Evolutionary conservation across 2,797 vertebrate genomes (phyloP), one percentile per base, ranked within the genome.

Genomic region (Iguana delicatissima): DNA sequence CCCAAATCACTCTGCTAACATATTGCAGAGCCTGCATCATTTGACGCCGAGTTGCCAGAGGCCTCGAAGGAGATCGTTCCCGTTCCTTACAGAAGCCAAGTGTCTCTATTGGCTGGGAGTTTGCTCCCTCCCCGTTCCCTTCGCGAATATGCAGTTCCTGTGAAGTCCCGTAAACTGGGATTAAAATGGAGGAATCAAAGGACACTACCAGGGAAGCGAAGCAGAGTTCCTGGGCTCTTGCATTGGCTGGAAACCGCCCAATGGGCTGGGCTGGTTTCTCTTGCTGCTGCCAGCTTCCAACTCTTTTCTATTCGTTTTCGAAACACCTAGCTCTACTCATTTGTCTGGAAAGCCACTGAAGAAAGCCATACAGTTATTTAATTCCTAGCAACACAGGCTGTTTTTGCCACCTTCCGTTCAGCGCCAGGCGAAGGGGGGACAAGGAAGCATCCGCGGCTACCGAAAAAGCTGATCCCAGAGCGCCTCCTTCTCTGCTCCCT

Each of bases 101-200:
- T 0, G 59, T 4, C 22, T 42, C 35, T 14, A 3, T 55, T 8
- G 6, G 12, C 62, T 32, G 35, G 29, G 84, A 52, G 6, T 52
- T 52, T 52, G 7, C 52, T 52, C 7, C 52, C 52, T 8, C 52
- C 9, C 52, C 52, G 8, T 32, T 73, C 32, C 67, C 67, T 29
- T 52, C 22, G 50, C 42, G 72, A 85, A 85, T 52, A 85, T 55
- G 67, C 46, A 85, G 52, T 85, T 85, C 84, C 84, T 85, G 67
- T n/a, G 64, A 73, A 85, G 42, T 52, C 46, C 67, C 52, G 84
- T 35, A 52, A 85, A 52, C 16, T n/a, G 67, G 62, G 84, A 85
- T 85, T 72, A 72, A 84, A 85, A 85, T 73, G 64, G 67, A 85
- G 24, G 67, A 85, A 85, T 35, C 18, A 52, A 32, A 29, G 59